These are phyloP conservation scores for Anolis carolinensis DNA, from an alignment of 2,113 vertebrate species.

Conservation along the genomic window DNA sequence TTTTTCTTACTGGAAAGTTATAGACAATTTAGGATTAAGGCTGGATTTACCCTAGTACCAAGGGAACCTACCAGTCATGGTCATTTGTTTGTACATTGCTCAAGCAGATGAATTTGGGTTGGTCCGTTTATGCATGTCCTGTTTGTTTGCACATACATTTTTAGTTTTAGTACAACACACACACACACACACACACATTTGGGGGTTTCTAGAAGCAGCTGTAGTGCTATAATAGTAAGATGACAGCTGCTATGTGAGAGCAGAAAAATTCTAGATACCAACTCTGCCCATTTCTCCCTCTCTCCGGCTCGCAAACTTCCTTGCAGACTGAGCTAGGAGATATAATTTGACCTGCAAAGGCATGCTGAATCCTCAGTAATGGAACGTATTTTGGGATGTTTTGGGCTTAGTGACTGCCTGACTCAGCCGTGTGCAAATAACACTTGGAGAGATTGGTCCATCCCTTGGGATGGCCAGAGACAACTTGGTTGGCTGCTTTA, in stretches of 20 bases:
- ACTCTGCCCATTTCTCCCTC: neutral
- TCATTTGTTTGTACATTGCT: neutral
- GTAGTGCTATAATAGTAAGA: neutral
- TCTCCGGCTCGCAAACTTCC: too few relatives aligned
- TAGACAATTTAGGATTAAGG: neutral
- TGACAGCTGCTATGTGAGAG: conserved; percentile 21
- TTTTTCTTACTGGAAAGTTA: neutral
- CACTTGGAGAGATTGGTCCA: neutral
- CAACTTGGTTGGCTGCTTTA: neutral
- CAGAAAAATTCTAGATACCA: conserved; percentile 12
- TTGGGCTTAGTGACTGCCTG: neutral
- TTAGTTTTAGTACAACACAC: rapidly evolving
- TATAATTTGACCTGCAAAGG: rapidly evolving
- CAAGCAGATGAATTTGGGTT: neutral
- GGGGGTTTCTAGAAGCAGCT: conserved; percentile 18
- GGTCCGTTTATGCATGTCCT: neutral
- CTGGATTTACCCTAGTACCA: neutral
- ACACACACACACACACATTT: too few relatives aligned
- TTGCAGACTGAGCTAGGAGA: rapidly evolving
- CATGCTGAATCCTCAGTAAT: rapidly evolving
- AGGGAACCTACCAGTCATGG: neutral
- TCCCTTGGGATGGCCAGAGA: conserved; percentile 15
- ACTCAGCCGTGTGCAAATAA: rapidly evolving
- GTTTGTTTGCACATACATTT: neutral
- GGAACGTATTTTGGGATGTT: conserved; percentile 11